Base-by-base conservation (phyloP, 2,797 vertebrate species). In the Miichthys miiuy region DNA sequence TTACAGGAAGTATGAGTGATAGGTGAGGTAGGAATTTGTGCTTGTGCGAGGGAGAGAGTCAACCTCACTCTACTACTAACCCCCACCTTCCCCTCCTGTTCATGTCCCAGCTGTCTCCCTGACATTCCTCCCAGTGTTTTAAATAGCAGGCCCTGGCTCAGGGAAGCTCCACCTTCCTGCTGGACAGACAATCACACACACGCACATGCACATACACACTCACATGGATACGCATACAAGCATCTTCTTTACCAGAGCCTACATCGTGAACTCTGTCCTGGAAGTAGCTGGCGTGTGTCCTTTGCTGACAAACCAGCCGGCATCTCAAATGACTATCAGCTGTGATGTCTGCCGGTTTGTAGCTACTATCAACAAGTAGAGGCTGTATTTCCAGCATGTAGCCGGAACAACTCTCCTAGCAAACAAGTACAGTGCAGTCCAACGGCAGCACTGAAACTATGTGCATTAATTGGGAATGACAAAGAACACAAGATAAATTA, bases 71-170 rank as follows among this genome's bases (percentile, higher is more conserved):
- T 10, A 11, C 46, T 30, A 65, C 70, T 58, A n/a, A 20, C 18
- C 17, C 38, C 8, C 65, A 17, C 65, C 42, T 20, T 11, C 55
- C 44, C 42, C 62, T 30, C 63, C 65, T 21, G 77, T 63, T 42
- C 62, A 56, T 25, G 76, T 48, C 79, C 84, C 93, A 95, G 95
- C 94, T 95, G 94, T 94, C 93, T 80, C 61, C 20, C 74, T 75
- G 70, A 92, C 91, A 95, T 94, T 94, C 92, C 92, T 89, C 47
- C 51, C 25, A 60, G 79, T 5, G 91, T 92, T 95, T 94, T 93
- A 95, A 95, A 95, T 95, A 95, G 93, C 86, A 84, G 71, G 30
- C 11, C 65, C 64, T 1, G 57, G 68, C 70, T 81, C 82, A 77
- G 70, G 50, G 77, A 86, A 72, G 61, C 82, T 55, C 61, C 64